Evolutionary conservation across 1,140 invertebrate genomes (phyloP), one percentile per base, ranked within the genome.

Genomic region (Nebria ingens): DNA sequence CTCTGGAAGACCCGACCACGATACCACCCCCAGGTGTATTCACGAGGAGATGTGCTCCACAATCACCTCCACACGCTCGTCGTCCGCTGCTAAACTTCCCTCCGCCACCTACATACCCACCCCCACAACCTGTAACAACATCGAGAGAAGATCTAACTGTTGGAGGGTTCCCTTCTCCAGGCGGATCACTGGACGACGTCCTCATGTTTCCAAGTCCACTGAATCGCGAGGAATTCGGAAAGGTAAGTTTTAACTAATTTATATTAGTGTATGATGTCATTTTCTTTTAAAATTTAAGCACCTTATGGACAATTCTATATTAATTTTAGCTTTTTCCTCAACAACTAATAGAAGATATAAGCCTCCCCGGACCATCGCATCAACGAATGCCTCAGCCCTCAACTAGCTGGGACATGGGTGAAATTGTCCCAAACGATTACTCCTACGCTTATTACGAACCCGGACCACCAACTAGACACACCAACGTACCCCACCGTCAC

Each of bases 381-480:
- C 25, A 34, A 34, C 25, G 25, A 34, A 34, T 34, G 50, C 55
- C 55, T 0, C 56, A 42, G 25, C 25, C 25, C 6, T 34, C 25
- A 9, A 34, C 25, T 52, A 52, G 12, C 12, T 21, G n/a, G 19
- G 34, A 19, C 20, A 19, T 19, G 12, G 34, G 22, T 19, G 9
- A 21, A 25, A 17, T 23, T 20, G 6, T 19, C 6, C 19, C 68
- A 34, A 62, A 72, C 38, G 83, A 86, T 65, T 89, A 89, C 67
- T 85, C 85, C 4, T 89, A 88, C 66, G 86, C 86, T 11, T 89
- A 88, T 65, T 87, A 87, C 66, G 84, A 87, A 58, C 77, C 80
- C 0, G 80, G 80, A 0, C 75, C 73, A 0, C 69, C 72, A 53
- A 75, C 74, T 56, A 68, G 71, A 19, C 74, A 76, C 52, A 78